phyloP scores from a whole-genome alignment of 2,113 vertebrate genomes.

The Carettochelys insculpta region DNA sequence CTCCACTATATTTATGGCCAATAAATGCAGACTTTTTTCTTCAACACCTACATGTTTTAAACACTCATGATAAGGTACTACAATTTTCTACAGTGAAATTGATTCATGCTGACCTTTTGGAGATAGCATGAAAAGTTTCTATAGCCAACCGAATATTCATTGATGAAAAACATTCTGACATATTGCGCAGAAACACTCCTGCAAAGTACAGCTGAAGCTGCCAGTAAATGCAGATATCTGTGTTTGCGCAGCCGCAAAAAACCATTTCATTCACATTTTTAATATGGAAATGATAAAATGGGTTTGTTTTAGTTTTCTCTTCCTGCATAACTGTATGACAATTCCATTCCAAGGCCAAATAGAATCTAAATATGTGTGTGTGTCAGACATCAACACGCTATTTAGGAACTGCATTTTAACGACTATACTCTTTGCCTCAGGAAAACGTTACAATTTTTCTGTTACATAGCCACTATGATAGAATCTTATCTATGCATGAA shows the following conservation, averaged over 20 bases:
- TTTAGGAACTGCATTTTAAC: neutral
- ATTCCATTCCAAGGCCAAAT: neutral
- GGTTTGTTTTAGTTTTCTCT: neutral
- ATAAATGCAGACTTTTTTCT: neutral
- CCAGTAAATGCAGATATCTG: neutral
- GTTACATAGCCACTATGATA: neutral
- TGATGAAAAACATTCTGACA: constrained; percentile 14
- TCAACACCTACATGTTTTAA: neutral
- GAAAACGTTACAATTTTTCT: neutral
- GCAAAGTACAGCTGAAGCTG: neutral
- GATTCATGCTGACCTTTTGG: neutral
- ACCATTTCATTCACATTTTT: neutral
- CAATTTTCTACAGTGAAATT: neutral
- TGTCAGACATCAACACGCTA: neutral
- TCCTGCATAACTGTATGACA: neutral
- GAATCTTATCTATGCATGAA: neutral
- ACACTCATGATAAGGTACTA: neutral
- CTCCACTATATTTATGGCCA: neutral
- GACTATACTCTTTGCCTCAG: neutral
- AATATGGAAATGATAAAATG: neutral
- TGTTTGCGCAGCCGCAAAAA: neutral
- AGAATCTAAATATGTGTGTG: neutral
- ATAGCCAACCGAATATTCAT: neutral
- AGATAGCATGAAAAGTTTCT: neutral
- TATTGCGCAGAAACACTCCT: constrained; percentile 12